Evolutionary conservation across 1,140 invertebrate species (phyloP).

Genomic region (Drosophila parabipectinata): DNA sequence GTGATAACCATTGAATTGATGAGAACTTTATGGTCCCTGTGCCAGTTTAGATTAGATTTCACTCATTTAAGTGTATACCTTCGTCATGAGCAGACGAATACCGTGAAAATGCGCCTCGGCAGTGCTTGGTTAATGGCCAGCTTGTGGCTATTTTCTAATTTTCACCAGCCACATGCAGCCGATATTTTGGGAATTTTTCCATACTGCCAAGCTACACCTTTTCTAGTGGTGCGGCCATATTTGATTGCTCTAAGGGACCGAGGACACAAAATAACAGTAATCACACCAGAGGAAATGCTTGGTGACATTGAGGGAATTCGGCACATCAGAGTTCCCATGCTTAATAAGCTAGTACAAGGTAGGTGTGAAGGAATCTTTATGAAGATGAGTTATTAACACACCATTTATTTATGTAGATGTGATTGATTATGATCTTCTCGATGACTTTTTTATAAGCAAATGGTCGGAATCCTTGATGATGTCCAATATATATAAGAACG

Average conservation of each 20-base stretch:
- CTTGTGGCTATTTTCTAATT: neutral
- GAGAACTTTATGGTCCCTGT: neutral
- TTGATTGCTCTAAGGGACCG: constrained; percentile 9
- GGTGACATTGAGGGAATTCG: constrained; percentile 18
- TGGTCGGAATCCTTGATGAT: constrained; percentile 18
- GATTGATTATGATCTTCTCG: neutral
- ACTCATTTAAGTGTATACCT: neutral
- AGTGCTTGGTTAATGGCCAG: neutral
- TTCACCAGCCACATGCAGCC: constrained; percentile 4
- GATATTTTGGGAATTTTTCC: constrained; percentile 33
- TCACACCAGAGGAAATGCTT: constrained; percentile 1
- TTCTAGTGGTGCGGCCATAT: constrained; percentile 16
- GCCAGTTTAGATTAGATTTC: neutral
- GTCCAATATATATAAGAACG: constrained; percentile 7
- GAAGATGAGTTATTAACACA: neutral
- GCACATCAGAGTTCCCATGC: constrained; percentile 5
- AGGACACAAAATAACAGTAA: constrained; percentile 38
- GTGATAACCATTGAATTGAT: neutral
- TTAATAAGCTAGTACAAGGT: constrained; percentile 26
- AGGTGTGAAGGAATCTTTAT: neutral
- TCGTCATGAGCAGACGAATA: neutral
- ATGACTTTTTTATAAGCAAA: constrained; percentile 5
- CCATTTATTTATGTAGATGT: neutral
- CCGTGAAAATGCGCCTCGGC: constrained; percentile 3
- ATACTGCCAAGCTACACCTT: constrained; percentile 19